Conservation (phyloP, 2,888 invertebrate species). For the Caenorhabditis zanzibari region DNA sequence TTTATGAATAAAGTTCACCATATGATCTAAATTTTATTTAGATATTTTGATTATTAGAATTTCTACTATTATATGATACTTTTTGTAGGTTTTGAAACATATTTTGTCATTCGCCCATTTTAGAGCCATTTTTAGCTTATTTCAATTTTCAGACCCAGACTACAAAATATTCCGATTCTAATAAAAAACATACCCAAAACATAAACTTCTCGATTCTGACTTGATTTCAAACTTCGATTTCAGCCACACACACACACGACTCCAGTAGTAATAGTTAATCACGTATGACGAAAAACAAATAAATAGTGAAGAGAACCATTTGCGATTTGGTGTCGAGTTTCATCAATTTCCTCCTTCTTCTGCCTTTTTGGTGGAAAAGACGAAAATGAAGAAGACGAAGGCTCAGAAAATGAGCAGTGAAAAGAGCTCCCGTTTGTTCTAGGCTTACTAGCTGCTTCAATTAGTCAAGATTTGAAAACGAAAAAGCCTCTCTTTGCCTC, state of each 20-base stretch:
- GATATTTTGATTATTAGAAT: no score
- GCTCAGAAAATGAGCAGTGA: conserved; percentile 32
- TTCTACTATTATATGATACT: no score
- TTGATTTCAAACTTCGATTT: conserved; percentile 11
- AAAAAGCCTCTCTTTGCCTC: not conserved
- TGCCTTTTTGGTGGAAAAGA: conserved; percentile 29
- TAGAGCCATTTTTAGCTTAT: no score
- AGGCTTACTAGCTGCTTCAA: conserved; percentile 15
- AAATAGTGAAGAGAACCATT: conserved; percentile 52
- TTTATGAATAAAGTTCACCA: no score
- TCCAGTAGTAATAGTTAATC: conserved; percentile 41
- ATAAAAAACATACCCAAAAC: conserved; percentile 25
- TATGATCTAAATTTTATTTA: no score
- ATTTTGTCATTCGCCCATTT: no score
- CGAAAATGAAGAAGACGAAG: conserved; percentile 1
- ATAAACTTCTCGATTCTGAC: conserved; percentile 6
- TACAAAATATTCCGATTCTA: no score
- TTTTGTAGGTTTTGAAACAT: no score
- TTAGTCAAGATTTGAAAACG: conserved; percentile 34
- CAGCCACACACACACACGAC: conserved; percentile 17
- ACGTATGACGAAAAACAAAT: conserved; percentile 51
- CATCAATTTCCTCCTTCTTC: conserved; percentile 53
- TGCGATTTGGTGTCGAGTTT: conserved; percentile 43
- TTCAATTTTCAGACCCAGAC: no score
- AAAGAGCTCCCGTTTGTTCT: not conserved